Percentiles rank a stretch among this genome's conserved stretches.
These are phyloP conservation scores for Synanthedon formicaeformis DNA, from an alignment of 2,888 invertebrate species.

Conservation along the genomic window DNA sequence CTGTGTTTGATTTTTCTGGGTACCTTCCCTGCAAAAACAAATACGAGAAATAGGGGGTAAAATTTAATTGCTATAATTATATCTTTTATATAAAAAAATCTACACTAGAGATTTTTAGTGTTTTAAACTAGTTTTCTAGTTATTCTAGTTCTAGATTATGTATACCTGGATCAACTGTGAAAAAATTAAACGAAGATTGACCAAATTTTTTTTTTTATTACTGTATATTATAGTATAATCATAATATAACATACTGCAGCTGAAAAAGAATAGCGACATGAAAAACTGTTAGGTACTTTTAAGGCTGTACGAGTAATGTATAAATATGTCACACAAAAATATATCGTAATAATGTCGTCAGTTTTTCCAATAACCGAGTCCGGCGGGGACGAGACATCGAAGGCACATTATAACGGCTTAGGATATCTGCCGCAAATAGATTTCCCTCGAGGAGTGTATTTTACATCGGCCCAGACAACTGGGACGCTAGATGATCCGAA, in stretches of 20 bases:
- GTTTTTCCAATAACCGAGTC: conserved; percentile 5
- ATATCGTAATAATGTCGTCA: neutral
- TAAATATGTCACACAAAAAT: neutral
- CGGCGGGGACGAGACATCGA: conserved; percentile 23
- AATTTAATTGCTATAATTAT: no score
- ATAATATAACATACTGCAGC: neutral
- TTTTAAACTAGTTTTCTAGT: no score
- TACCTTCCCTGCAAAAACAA: no score
- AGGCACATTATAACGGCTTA: conserved; percentile 46
- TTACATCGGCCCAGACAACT: conserved; percentile 33
- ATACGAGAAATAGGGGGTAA: no score
- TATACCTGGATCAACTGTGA: no score
- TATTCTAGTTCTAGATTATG: no score
- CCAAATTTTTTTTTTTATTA: no score
- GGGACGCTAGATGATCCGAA: conserved; percentile 37
- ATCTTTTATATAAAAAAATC: no score
- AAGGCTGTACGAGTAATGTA: no score
- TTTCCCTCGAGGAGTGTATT: conserved; percentile 8
- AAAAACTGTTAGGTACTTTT: neutral
- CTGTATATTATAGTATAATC: neutral
- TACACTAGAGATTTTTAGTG: no score
- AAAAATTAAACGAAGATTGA: no score
- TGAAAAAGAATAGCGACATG: neutral
- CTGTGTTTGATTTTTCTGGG: no score
- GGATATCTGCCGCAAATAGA: conserved; percentile 35